Conservation (phyloP, 2,888 invertebrate species). For the Cerastis rubricosa region DNA sequence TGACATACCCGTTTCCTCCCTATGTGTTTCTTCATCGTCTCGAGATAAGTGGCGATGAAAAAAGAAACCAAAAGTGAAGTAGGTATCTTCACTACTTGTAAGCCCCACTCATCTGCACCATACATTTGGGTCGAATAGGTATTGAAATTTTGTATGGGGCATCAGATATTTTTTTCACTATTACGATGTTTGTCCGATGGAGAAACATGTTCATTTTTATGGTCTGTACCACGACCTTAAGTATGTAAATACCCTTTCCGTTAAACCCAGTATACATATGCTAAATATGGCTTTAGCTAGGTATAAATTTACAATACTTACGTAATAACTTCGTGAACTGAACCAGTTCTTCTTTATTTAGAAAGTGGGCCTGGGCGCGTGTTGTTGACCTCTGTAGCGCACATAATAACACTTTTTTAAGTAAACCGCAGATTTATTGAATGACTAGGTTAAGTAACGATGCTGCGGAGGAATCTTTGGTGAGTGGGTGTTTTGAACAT, state of each 20-base stretch:
- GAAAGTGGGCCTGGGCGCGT: neutral
- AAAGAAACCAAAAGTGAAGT: neutral
- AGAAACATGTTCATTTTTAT: no score
- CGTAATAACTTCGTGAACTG: neutral
- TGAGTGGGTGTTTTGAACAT: neutral
- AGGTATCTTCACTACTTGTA: neutral
- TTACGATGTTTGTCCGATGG: no score
- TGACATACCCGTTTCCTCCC: neutral
- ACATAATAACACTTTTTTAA: neutral
- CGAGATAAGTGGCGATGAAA: neutral
- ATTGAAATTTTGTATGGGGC: no score
- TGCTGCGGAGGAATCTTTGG: no score
- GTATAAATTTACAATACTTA: neutral
- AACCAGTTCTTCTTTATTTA: neutral
- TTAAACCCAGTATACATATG: no score
- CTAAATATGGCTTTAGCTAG: neutral
- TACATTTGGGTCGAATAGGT: no score
- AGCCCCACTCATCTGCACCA: no score
- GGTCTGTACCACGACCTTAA: no score
- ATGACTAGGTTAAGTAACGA: neutral
- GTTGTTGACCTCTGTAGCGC: conserved; percentile 9
- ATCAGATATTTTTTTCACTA: no score
- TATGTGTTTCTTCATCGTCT: neutral
- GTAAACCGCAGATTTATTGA: neutral
- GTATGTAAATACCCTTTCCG: no score